Percentiles rank a stretch among this genome's conserved stretches.
phyloP scores from a whole-genome alignment of 2,888 invertebrate genomes.

The Melanotus villosus region DNA sequence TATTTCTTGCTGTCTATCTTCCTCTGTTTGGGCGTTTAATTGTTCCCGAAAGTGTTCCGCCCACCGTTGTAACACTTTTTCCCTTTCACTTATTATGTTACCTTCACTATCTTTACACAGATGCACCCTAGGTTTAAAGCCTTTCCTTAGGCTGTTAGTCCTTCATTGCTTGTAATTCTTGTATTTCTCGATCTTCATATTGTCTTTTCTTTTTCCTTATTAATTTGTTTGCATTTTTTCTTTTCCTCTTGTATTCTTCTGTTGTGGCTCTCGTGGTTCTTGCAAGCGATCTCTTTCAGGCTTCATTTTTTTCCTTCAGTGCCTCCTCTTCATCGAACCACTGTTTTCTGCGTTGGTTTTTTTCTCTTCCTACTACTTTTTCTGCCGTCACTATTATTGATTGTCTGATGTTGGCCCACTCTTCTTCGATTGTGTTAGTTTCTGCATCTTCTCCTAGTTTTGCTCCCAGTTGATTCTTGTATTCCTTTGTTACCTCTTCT shows the following conservation, averaged over 20 bases:
- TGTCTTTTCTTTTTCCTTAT: neutral
- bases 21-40: neutral
- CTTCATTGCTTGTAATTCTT: too few species aligned
- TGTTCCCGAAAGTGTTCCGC: neutral
- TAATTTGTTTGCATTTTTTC: neutral
- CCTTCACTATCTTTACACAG: neutral
- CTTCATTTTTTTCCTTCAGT: too few species aligned
- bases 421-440: too few species aligned
- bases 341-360: neutral
- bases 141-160: neutral
- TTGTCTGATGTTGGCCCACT: neutral
- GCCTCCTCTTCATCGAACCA: neutral
- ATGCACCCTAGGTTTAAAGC: neutral
- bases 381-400: neutral
- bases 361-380: neutral
- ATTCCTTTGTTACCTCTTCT: too few species aligned
- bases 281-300: neutral
- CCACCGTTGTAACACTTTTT: neutral
- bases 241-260: neutral
- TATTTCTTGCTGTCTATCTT: slow-evolving; percentile 7
- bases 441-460: too few species aligned
- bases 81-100: slow-evolving; percentile 1
- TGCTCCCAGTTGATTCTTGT: too few species aligned
- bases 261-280: neutral
- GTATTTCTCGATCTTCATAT: too few species aligned